A percentile compares a stretch with the other conserved stretches of the same genome.
These are phyloP conservation scores for Dunckerocampus dactyliophorus DNA, from an alignment of 2,113 vertebrate genomes.

Conservation along the genomic window DNA sequence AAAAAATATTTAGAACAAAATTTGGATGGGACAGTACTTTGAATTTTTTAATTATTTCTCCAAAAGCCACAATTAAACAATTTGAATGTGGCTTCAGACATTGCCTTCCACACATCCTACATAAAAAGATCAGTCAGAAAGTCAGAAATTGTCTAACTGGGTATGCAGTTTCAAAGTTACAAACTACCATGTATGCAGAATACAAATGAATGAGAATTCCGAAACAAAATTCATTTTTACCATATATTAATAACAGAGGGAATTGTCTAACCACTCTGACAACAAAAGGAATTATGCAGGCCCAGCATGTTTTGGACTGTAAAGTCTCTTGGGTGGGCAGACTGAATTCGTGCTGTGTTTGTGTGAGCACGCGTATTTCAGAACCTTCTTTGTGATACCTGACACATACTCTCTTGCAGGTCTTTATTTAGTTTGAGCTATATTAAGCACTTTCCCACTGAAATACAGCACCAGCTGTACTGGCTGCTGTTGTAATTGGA, in stretches of 20 bases:
- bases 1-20: no score
- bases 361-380: constrained; percentile 61
- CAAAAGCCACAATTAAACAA: neutral
- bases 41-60: neutral
- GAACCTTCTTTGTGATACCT: constrained; percentile 76
- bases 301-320: constrained; percentile 53
- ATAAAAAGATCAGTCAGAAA: no score
- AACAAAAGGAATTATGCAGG: constrained; percentile 46
- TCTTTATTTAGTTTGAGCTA: constrained; percentile 78
- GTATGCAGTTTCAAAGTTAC: no score
- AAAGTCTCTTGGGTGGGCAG: constrained; percentile 44
- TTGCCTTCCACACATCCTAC: neutral
- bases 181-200: no score
- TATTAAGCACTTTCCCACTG: constrained; percentile 79
- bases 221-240: neutral
- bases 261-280: constrained; percentile 12
- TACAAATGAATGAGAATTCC: neutral
- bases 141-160: no score
- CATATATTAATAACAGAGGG: neutral
- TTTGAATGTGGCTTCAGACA: neutral
- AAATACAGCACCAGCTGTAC: constrained; percentile 83
- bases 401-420: constrained; percentile 69
- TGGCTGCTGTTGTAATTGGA: constrained; percentile 58
- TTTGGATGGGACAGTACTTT: neutral
- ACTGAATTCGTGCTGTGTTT: constrained; percentile 58